Base-by-base conservation (phyloP, 2,113 vertebrate genomes). In the Chrysemys picta region DNA sequence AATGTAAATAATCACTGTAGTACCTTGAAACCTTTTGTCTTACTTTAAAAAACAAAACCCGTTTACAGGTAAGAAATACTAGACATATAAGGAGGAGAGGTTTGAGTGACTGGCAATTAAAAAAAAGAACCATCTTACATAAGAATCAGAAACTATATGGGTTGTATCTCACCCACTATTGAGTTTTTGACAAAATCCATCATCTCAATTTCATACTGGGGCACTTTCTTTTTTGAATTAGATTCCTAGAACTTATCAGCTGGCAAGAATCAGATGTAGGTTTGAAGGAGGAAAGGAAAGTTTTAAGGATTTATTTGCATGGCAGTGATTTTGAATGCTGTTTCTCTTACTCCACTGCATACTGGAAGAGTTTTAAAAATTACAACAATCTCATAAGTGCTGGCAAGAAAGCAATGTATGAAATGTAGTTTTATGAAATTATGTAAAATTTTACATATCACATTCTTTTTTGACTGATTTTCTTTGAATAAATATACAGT, bases 221-320 rank as follows among this genome's bases (percentile, higher is more conserved):
- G 82, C 65, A 56, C 82, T 89, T 87, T 47, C 53, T 91, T 93
- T n/a, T 82, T 91, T 87, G 89, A 81, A 80, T 86, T 89, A 91
- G 35, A 12, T 90, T 57, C 47, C 82, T 11, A 29, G 79, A 86
- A 62, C 3, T 31, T 80, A 54, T 65, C 35, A 50, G 2, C 19
- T 79, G 72, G 65, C n/a, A 59, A 50, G 47, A 1, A 87, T 76
- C 72, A 82, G 12, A 42, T 91, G 6, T 7, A 29, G 65, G 87
- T 80, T 38, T 75, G 38, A 85, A 93, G 22, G 42, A 75, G 38
- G 38, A 49, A 16, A 25, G 86, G 16, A 75, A 76, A 45, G 38
- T 24, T 27, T 81, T 25, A 35, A 65, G 82, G 5, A 24, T 79
- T 47, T 65, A 2, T 50, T 82, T 50, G 16, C 8, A 76, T 89